Percentiles rank a stretch among this genome's conserved stretches.
These are phyloP conservation scores for Sebastes kiyomatsui DNA, from an alignment of 2,797 vertebrate species.

Conservation along the genomic window DNA sequence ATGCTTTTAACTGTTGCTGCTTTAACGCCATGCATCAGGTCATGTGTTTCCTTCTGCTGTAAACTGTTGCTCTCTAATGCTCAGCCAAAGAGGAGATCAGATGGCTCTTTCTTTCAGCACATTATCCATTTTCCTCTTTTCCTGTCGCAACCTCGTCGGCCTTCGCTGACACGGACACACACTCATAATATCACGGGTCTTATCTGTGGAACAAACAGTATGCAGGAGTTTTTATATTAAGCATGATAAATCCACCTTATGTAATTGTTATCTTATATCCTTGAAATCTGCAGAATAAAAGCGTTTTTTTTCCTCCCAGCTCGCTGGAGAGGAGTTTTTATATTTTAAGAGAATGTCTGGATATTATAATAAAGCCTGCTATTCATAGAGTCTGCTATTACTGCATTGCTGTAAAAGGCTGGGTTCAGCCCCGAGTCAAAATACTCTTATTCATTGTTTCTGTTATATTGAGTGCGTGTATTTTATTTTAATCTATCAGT, in stretches of 20 bases:
- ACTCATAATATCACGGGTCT: constrained; percentile 16
- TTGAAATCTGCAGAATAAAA: constrained; percentile 46
- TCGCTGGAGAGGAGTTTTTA: constrained; percentile 17
- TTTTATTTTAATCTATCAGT: neutral
- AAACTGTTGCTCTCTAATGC: constrained; percentile 33
- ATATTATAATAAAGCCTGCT: constrained; percentile 22
- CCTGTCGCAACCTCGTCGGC: neutral
- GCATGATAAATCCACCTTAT: constrained; percentile 58
- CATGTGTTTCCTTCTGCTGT: constrained; percentile 20
- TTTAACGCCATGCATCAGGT: constrained; percentile 39
- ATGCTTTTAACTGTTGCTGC: constrained; percentile 48
- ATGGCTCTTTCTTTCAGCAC: constrained; percentile 12
- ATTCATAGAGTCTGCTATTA: constrained; percentile 29
- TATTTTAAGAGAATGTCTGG: constrained; percentile 11
- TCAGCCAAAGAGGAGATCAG: neutral
- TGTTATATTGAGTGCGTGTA: neutral
- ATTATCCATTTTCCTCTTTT: constrained; percentile 33
- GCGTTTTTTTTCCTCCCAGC: neutral
- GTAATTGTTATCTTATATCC: constrained; percentile 50
- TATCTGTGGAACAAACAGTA: constrained; percentile 22
- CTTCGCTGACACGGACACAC: constrained; percentile 19
- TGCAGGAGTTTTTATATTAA: constrained; percentile 35
- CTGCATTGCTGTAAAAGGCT: constrained; percentile 23
- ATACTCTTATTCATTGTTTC: constrained; percentile 9
- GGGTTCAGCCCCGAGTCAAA: constrained; percentile 3